These are phyloP conservation scores for Saturnia pavonia DNA, from an alignment of 2,888 invertebrate genomes.

Conservation along the genomic window DNA sequence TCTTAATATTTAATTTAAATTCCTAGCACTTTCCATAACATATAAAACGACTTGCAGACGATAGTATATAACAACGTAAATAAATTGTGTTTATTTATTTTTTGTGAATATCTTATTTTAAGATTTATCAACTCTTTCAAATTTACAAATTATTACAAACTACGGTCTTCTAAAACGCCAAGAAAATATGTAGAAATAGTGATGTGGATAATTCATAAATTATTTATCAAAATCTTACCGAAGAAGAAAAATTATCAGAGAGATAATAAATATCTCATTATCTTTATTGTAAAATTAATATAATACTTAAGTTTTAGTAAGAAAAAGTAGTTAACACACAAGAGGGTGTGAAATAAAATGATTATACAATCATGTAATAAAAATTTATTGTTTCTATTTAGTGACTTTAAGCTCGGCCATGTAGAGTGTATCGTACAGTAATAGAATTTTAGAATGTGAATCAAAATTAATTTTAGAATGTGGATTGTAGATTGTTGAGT, in stretches of 20 bases:
- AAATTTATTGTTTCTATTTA: not conserved
- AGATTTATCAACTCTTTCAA: not conserved
- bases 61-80: no score
- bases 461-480: not conserved
- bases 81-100: no score
- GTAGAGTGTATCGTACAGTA: not conserved
- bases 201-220: not conserved
- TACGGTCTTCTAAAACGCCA: conserved; percentile 3
- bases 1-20: not conserved
- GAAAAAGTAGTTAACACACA: not conserved
- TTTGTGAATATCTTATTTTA: no score
- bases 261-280: not conserved
- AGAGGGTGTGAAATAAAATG: not conserved
- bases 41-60: not conserved
- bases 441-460: not conserved
- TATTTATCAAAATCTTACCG: not conserved
- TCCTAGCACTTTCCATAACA: not conserved
- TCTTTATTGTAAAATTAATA: conserved; percentile 10
- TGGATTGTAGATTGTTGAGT: not conserved
- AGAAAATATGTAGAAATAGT: not conserved
- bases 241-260: not conserved
- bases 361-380: not conserved
- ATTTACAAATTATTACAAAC: not conserved
- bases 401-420: not conserved
- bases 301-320: not conserved